phyloP scores from a whole-genome alignment of 2,797 vertebrate species.

The Hephaestus fuliginosus region DNA sequence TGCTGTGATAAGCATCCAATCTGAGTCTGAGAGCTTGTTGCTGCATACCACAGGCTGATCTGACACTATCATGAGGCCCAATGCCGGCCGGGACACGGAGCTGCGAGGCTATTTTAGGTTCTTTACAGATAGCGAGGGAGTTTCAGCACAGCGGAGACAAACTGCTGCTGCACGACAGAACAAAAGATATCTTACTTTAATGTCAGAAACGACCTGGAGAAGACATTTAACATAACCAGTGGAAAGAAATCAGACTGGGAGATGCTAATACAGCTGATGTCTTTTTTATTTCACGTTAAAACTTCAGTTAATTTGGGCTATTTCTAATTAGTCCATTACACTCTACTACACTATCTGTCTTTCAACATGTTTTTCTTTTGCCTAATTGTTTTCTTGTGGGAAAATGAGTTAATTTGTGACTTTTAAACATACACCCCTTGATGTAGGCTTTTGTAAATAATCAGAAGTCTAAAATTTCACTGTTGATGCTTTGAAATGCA shows the following conservation, averaged over 20 bases:
- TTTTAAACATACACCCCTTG: neutral
- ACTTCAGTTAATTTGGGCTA: neutral
- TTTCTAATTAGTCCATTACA: neutral
- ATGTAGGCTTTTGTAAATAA: neutral
- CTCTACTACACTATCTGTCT: neutral
- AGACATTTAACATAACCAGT: neutral
- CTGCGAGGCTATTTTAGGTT: conserved; percentile 71
- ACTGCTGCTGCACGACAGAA: conserved; percentile 2
- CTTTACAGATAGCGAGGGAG: conserved; percentile 66
- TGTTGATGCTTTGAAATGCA: neutral
- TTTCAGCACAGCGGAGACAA: conserved; percentile 34
- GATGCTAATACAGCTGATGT: neutral
- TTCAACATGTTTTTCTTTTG: neutral
- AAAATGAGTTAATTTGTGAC: neutral
- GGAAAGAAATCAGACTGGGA: neutral
- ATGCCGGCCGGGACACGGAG: conserved; percentile 53
- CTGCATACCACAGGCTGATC: conserved; percentile 75
- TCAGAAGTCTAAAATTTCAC: neutral
- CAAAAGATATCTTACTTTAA: neutral
- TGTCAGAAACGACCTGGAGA: neutral
- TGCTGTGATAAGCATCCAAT: conserved; percentile 76
- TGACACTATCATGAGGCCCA: conserved; percentile 70
- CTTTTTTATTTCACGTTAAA: neutral
- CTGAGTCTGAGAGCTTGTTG: conserved; percentile 71
- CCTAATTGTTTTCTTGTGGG: neutral